Evolutionary conservation across 2,888 invertebrate species (phyloP), one percentile per base, ranked within the genome.

Genomic region (Parelbella ahira): DNA sequence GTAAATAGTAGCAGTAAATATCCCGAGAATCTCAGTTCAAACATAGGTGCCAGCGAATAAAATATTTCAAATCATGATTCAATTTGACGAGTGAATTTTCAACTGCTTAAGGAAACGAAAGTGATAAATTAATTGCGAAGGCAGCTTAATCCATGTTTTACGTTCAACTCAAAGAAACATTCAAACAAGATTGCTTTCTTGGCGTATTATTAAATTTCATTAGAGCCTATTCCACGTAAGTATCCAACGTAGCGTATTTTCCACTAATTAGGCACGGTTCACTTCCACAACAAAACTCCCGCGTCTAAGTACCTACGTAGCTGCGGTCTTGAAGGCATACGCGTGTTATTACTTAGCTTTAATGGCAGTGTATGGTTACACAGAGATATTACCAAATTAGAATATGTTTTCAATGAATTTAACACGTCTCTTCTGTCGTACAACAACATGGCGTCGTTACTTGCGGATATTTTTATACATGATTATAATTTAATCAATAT

Each of bases 231-330:
- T 60, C 56, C 57, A 57, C 45, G 51, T 56, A 63, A 51, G 52
- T 56, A 63, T 50, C 49, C 64, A 66, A 45, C 52, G 61, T 65
- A 54, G 57, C 68, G 63, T 63, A 58, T 66, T 71, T 66, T 48
- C 61, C 62, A 61, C 60, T 64, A 67, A 74, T 69, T 71, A 67
- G 12, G 24, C 29, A 36, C 42, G 24, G 36, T 36, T 43, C 42
- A 43, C 42, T 43, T 29, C 34, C 23, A 18, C 23, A 24, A 43
- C 42, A 36, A 43, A 13, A 23, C 23, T 43, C 30, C 20, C 29
- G 11, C 18, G 7, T 29, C 29, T 36, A 29, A 43, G 42, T 43
- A 43, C 23, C 36, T 29, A 28, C 42, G n/a, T n/a, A n/a, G n/a
- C n/a, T n/a, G n/a, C n/a, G 29, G 23, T 34, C 20, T 34, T 28